These are phyloP conservation scores for Eubasilissa splendida DNA, from an alignment of 2,888 invertebrate genomes.

Conservation along the genomic window DNA sequence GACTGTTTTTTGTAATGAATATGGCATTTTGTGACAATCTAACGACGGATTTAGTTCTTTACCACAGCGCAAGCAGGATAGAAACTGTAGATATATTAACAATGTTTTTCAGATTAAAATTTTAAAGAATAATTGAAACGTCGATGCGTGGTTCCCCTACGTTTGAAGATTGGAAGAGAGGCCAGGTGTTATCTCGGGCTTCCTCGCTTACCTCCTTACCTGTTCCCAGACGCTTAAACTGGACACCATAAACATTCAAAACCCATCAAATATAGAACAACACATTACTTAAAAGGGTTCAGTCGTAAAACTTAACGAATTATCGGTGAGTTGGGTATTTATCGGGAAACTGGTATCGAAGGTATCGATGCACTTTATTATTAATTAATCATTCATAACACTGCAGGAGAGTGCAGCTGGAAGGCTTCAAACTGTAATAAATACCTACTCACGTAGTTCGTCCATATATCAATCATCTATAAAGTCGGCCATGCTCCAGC, in stretches of 20 bases:
- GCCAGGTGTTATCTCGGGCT: constrained; percentile 40
- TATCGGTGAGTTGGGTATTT: constrained; percentile 12
- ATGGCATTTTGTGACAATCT: too few species aligned
- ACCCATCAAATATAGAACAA: constrained; percentile 19
- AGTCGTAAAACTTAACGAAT: constrained; percentile 20
- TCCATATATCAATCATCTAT: too few species aligned
- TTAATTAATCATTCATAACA: background rate
- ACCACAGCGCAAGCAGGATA: too few species aligned
- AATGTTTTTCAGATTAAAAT: background rate
- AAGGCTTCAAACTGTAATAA: too few species aligned
- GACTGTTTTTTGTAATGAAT: too few species aligned
- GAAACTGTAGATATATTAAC: too few species aligned
- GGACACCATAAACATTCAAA: constrained; percentile 33
- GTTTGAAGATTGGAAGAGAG: background rate
- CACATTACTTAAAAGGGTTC: constrained; percentile 23
- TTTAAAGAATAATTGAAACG: background rate
- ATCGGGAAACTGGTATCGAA: constrained; percentile 13
- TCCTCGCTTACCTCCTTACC: constrained; percentile 25
- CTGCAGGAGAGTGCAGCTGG: too few species aligned
- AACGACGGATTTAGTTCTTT: too few species aligned
- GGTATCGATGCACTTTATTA: too few species aligned
- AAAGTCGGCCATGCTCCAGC: too few species aligned
- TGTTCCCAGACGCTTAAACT: constrained; percentile 35
- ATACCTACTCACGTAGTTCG: too few species aligned
- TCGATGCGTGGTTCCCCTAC: background rate